A percentile compares a stretch with the other conserved stretches of the same genome.
Evolutionary conservation across 2,797 vertebrate species (phyloP).

Genomic region (Philypnodon macrostomus): DNA sequence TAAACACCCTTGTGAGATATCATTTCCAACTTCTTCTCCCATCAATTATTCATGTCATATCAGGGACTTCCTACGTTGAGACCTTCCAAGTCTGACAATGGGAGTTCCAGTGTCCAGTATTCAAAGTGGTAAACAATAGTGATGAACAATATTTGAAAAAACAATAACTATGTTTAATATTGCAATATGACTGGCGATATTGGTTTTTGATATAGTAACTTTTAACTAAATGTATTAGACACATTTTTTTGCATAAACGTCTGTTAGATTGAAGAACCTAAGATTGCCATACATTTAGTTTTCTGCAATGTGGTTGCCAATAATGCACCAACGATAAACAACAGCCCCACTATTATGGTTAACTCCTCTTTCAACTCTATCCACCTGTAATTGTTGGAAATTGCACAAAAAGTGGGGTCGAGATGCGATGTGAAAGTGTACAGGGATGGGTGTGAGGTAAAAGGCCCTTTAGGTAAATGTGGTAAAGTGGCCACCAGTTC

Average conservation of each 20-base stretch:
- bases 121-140: background rate
- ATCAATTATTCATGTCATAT: conserved; percentile 3
- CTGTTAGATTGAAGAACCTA: too few species aligned
- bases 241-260: too few species aligned
- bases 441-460: conserved; percentile 23
- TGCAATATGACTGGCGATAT: too few species aligned
- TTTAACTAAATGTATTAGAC: too few species aligned
- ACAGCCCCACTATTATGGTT: too few species aligned
- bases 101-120: background rate
- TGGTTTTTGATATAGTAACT: too few species aligned
- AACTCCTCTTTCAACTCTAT: conserved; percentile 17
- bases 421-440: background rate
- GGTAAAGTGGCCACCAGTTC: conserved; percentile 52
- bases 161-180: too few species aligned
- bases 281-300: too few species aligned
- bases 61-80: conserved; percentile 3
- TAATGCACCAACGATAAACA: too few species aligned
- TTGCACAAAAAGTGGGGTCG: conserved; percentile 13
- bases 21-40: conserved; percentile 10
- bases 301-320: too few species aligned
- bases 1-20: conserved; percentile 13
- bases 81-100: background rate
- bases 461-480: conserved; percentile 63
- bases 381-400: conserved; percentile 24
- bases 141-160: too few species aligned